These are phyloP conservation scores for Sarcophaga caerulescens DNA, from an alignment of 2,888 invertebrate species.

Conservation along the genomic window DNA sequence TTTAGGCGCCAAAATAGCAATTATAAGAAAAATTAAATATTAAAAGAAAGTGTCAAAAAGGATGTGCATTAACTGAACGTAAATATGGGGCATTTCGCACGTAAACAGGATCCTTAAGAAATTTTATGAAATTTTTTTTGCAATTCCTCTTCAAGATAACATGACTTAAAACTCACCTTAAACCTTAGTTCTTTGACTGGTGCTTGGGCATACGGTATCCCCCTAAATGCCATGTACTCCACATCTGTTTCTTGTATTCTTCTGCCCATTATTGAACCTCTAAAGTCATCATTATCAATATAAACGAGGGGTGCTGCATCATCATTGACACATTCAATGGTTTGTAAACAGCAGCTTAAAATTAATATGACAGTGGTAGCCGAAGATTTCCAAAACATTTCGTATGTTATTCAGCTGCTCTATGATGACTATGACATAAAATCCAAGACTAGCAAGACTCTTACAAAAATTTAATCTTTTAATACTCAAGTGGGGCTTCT, in stretches of 20 bases:
- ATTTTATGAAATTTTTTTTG: not conserved
- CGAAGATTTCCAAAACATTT: no score
- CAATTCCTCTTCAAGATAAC: not conserved
- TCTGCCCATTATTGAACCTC: constrained; percentile 41
- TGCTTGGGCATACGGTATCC: constrained; percentile 75
- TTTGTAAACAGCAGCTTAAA: not conserved
- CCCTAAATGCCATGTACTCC: constrained; percentile 70
- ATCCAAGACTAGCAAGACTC: no score
- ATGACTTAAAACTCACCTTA: constrained; percentile 64
- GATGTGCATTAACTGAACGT: no score
- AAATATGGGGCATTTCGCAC: no score
- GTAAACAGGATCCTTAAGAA: constrained; percentile 81
- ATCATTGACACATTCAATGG: not conserved
- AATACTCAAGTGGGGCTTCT: no score
- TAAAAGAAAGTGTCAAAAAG: no score
- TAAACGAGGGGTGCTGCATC: constrained; percentile 23
- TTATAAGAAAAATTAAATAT: no score
- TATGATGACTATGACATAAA: no score
- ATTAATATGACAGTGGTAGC: no score
- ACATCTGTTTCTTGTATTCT: constrained; percentile 57
- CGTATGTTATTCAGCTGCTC: no score
- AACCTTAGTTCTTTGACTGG: constrained; percentile 79
- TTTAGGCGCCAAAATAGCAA: no score
- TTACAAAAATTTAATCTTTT: no score
- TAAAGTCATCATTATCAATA: constrained; percentile 55